Evolutionary conservation across 2,888 invertebrate genomes (phyloP).

Genomic region (Ennomos quercinarius): DNA sequence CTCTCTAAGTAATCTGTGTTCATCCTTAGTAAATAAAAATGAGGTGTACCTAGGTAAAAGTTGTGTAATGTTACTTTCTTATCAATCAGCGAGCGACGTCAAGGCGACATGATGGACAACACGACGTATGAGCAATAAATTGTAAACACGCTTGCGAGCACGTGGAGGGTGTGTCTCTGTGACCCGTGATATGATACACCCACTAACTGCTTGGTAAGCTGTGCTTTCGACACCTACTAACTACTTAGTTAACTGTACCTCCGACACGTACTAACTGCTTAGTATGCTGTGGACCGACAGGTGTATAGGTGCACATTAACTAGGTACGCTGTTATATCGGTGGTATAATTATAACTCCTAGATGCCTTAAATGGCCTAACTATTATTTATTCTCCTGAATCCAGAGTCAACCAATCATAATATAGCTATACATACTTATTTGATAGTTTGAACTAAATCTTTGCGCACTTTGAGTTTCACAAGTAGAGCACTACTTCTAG

Average conservation of each 20-base stretch:
- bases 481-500: too few species aligned
- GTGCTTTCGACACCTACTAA: not conserved
- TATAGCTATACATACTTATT: too few species aligned
- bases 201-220: conserved; percentile 4
- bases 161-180: conserved; percentile 37
- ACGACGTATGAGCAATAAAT: conserved; percentile 9
- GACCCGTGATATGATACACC: conserved; percentile 31
- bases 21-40: not conserved
- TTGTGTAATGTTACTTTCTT: not conserved
- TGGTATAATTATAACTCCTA: too few species aligned
- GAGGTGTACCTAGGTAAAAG: conserved; percentile 1
- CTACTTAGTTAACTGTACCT: conserved; percentile 2
- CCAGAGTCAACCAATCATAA: too few species aligned
- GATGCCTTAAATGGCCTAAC: too few species aligned
- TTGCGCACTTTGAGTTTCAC: too few species aligned
- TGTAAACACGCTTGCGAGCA: conserved; percentile 8
- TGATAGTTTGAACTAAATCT: too few species aligned
- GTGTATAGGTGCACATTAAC: too few species aligned
- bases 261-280: not conserved
- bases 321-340: too few species aligned
- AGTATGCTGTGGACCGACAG: too few species aligned
- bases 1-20: too few species aligned
- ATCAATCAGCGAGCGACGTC: conserved; percentile 8
- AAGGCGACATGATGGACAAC: conserved; percentile 12
- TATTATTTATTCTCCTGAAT: too few species aligned